Base-by-base conservation (phyloP, 2,113 vertebrate species). In the Stigmatopora argus region DNA sequence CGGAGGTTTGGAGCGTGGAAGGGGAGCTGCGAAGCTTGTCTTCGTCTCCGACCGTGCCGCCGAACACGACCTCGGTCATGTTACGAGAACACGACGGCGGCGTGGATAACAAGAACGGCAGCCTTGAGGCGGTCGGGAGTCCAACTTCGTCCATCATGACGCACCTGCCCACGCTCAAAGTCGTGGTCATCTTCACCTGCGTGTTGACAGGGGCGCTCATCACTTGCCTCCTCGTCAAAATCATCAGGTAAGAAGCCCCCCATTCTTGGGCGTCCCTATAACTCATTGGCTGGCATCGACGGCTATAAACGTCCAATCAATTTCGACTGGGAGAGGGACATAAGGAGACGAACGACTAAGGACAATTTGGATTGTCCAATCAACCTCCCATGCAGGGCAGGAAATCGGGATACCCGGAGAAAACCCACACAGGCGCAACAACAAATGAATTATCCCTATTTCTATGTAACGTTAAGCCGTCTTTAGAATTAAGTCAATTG, bases 121-220 rank as follows among this genome's bases (percentile, higher is more conserved):
- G 89, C 1, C 66, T 82, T 11, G 62, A 72, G 1, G 70, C 79
- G 44, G 64, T 83, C 41, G 88, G 85, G 61, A 85, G 87, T 68
- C 87, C 90, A 66, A 80, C 93, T 59, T 92, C 91, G 71, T 83
- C 89, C 0, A 62, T 94, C 52, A 89, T 93, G 72, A 91, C 89
- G 68, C 91, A 94, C 67, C 91, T 95, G 23, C 92, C 94, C 21
- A 90, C 92, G 35, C 89, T 98, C 66, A 95, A 96, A 86, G 93
- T 91, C 74, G 86, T 92, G 3, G 93, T 94, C 55, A 87, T 95
- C 76, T 88, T 91, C 78, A 88, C 93, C 71, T 95, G 92, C 79
- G 92, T 89, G 71, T 74, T 93, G 82, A 92, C 92, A 67, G 91
- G 89, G 64, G 85, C 87, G 21, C 90, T 98, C 78, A 84, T 96